Base-by-base conservation (phyloP, 2,113 vertebrate genomes). In the Orientallactaga bullata region DNA sequence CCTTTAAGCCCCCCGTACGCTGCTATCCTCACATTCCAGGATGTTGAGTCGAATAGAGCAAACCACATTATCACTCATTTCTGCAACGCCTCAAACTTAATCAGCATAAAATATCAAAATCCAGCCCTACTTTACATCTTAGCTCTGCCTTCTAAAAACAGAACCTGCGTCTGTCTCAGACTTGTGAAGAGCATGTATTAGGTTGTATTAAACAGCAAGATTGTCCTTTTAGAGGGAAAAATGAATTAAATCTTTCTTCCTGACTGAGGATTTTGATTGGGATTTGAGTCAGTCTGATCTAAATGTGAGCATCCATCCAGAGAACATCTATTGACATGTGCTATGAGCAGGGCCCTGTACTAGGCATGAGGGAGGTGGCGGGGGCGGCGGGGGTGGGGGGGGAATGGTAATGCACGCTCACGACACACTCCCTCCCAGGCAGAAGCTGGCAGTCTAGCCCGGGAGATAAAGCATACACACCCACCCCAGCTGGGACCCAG, bases 121-220 rank as follows among this genome's bases (percentile, higher is more conserved):
- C 42, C 79, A 94, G 78, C 78, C 82, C 20, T 77, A 92, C 90
- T 96, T 94, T 85, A 92, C 94, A 96, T 95, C 86, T 97, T 94
- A 86, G 88, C 85, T 92, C 89, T 60, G 92, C 79, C 85, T 86
- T 96, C 97, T 96, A 97, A 97, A 97, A 97, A 97, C 95, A 97
- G 95, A 96, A 77, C 93, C 76, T 93, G 90, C 51, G 13, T 96
- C 96, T 97, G 94, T 80, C 88, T 96, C 95, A 76, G 85, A 97
- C 88, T 93, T 95, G 95, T 96, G 94, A 96, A 95, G 95, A 90
- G 92, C 96, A 94, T 90, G 88, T 97, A 97, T 97, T 97, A 96
- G 92, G 92, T 96, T 96, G 97, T 94, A 95, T 96, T 96, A 97
- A 96, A 96, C 65, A 97, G 92, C 73, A 96, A 92, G 85, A 92